Percentiles rank a stretch among this genome's conserved stretches.
These are phyloP conservation scores for Caenorhabditis doughertyi DNA, from an alignment of 2,888 invertebrate genomes.

Conservation along the genomic window DNA sequence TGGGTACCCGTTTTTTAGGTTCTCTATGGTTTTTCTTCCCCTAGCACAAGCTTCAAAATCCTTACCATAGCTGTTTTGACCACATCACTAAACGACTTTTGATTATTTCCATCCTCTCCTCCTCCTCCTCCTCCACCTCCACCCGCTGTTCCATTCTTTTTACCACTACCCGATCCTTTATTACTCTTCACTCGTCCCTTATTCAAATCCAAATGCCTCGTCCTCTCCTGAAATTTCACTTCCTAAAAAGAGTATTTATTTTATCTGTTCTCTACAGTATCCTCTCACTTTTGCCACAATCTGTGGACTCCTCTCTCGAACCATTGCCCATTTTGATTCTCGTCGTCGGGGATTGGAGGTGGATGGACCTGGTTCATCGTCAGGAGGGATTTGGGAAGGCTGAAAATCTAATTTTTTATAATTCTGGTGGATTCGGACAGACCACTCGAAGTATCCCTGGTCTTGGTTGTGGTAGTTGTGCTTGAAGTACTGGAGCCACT, in stretches of 20 bases:
- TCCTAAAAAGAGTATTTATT: neutral
- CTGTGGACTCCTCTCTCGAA: conserved; percentile 23
- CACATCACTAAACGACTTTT: conserved; percentile 49
- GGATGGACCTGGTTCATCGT: neutral
- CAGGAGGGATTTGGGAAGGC: neutral
- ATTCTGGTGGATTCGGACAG: neutral
- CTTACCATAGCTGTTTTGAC: conserved; percentile 54
- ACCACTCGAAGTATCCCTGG: neutral
- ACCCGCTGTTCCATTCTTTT: neutral
- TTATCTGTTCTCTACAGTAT: neutral
- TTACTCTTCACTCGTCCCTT: neutral
- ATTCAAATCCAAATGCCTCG: conserved; percentile 26
- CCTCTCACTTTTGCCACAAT: neutral
- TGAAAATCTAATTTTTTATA: neutral
- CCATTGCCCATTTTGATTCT: conserved; percentile 3
- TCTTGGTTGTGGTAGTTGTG: neutral
- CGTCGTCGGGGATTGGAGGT: neutral
- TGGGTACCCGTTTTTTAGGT: neutral
- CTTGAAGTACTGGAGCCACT: neutral
- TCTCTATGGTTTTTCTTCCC: neutral
- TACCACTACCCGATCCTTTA: neutral
- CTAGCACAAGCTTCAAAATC: neutral
- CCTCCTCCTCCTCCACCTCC: neutral
- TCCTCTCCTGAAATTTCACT: conserved; percentile 22
- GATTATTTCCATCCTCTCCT: neutral